Conservation (phyloP, 2,113 vertebrate genomes). For the Cathartes aura region DNA sequence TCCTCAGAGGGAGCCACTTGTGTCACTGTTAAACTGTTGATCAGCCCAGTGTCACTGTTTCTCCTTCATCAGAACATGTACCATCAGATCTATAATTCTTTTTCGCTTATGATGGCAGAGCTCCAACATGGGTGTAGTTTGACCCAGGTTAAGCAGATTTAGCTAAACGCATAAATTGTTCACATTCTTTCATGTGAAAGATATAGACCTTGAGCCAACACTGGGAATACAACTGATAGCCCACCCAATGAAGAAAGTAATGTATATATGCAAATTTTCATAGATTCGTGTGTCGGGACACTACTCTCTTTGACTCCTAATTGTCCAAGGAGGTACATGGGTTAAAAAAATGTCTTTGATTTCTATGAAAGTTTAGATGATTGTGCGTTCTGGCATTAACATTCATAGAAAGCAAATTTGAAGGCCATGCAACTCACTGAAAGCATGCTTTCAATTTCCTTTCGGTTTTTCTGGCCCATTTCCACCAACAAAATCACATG, state of each 20-base stretch:
- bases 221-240: not conserved
- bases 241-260: not conserved
- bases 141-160: conserved; percentile 53
- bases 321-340: not conserved
- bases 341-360: not conserved
- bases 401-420: not conserved
- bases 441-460: not conserved
- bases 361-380: not conserved
- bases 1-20: not conserved
- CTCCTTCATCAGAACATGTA: conserved; percentile 54
- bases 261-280: not conserved
- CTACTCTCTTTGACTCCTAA: not conserved
- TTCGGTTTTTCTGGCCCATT: not conserved
- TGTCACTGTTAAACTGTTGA: conserved; percentile 20
- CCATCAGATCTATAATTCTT: conserved; percentile 44
- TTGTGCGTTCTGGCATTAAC: not conserved
- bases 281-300: not conserved
- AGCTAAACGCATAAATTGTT: conserved; percentile 42
- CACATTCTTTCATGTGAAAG: conserved; percentile 34
- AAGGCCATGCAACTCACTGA: not conserved
- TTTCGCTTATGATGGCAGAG: not conserved
- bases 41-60: conserved; percentile 8
- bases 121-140: conserved; percentile 3
- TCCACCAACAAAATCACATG: not conserved
- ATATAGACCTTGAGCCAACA: not conserved